Conservation (phyloP, 1,140 invertebrate genomes). For the Plutomurus gul region DNA sequence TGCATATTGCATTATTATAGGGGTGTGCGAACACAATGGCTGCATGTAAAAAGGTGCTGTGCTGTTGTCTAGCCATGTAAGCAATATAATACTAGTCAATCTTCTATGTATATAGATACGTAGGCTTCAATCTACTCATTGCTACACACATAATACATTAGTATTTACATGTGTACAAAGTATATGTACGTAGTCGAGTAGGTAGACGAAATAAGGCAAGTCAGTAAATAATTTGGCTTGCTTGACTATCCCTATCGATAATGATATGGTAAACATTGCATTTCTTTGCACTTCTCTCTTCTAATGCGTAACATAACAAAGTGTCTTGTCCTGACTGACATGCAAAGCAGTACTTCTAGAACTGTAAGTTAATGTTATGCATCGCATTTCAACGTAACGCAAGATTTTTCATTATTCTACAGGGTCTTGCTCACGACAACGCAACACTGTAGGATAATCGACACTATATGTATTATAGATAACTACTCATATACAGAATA, state of each 20-base stretch:
- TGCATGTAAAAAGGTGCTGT: background rate
- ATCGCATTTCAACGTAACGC: background rate
- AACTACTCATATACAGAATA: too few species aligned
- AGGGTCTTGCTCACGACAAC: background rate
- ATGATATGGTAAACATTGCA: conserved; percentile 21
- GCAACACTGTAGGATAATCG: background rate
- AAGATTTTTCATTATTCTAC: background rate
- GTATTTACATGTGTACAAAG: background rate
- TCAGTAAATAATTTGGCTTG: too few species aligned
- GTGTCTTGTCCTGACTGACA: background rate
- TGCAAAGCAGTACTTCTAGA: background rate
- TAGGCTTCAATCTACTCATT: background rate
- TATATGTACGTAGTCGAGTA: background rate
- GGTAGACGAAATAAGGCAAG: too few species aligned
- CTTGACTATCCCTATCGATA: conserved; percentile 15
- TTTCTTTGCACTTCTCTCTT: background rate
- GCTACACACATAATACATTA: background rate
- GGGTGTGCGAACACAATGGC: background rate
- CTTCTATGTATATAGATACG: background rate
- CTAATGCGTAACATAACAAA: background rate
- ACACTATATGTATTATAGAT: too few species aligned
- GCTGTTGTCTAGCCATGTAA: too few species aligned
- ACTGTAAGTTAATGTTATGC: background rate
- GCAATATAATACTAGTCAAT: background rate
- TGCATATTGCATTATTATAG: background rate